These are phyloP conservation scores for Auanema freiburgensis DNA, from an alignment of 2,888 invertebrate genomes.

Conservation along the genomic window DNA sequence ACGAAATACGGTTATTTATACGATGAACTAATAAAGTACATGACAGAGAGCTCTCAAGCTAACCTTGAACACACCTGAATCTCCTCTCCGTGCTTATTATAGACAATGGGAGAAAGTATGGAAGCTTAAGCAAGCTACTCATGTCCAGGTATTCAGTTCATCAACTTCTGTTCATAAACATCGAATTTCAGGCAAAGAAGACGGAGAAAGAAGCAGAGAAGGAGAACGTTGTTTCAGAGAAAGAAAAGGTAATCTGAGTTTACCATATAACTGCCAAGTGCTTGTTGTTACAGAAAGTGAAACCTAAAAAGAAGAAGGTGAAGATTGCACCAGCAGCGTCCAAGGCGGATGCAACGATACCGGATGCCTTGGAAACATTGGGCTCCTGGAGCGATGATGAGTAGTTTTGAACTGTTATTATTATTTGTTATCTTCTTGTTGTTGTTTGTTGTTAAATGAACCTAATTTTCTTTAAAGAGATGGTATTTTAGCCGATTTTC, in stretches of 20 bases:
- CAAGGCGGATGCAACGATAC: constrained; percentile 36
- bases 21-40: not conserved
- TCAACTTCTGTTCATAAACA: not conserved
- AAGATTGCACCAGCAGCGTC: constrained; percentile 35
- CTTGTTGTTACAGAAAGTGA: constrained; percentile 2
- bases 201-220: constrained; percentile 21
- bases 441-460: not conserved
- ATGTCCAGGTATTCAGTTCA: constrained; percentile 19
- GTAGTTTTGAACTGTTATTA: constrained; percentile 12
- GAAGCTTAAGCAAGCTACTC: constrained; percentile 40
- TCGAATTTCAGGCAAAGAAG: constrained; percentile 13
- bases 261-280: too few relatives aligned
- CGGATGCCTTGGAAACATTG: constrained; percentile 38
- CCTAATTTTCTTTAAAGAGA: too few relatives aligned
- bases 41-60: constrained; percentile 38
- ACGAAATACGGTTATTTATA: constrained; percentile 2
- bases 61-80: constrained; percentile 38
- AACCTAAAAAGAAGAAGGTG: constrained; percentile 28
- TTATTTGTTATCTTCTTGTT: constrained; percentile 6
- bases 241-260: constrained; percentile 25
- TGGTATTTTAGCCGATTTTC: too few relatives aligned
- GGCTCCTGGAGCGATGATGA: constrained; percentile 41
- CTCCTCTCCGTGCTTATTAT: constrained; percentile 43
- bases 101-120: constrained; percentile 46
- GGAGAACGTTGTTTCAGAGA: constrained; percentile 13